Base-by-base conservation (phyloP, 2,113 vertebrate species). In the Dasypus novemcinctus region DNA sequence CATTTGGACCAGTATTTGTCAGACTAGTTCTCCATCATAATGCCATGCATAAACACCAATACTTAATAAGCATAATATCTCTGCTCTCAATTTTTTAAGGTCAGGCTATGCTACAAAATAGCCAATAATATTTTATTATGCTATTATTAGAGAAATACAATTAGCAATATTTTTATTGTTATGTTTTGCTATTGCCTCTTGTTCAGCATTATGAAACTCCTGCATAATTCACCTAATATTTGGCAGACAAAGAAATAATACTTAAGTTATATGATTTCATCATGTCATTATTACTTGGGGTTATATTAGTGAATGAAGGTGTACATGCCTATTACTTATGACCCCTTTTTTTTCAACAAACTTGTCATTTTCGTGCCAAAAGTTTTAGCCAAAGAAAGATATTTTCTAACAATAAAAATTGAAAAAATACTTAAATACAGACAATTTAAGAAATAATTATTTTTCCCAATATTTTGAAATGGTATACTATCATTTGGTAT, bases 121-220 rank as follows among this genome's bases (percentile, higher is more conserved):
- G 84, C 85, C 96, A 94, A 91, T 97, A 96, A 84, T 90, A 93
- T 97, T 98, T 97, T 97, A 98, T 97, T 98, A 87, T 91, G 93
- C 87, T 81, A 97, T 98, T 94, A 98, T 95, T 97, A 96, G 38
- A 96, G 75, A 57, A 27, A 93, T 91, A 27, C 93, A 98, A 98
- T 98, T 98, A 98, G 49, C 76, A 97, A 79, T 97, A 97, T 95
- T 98, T 97, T 97, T 97, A 96, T 93, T 98, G 75, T 93, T 98
- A 96, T 93, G 57, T 78, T 94, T 97, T 87, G 33, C 93, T 98
- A 95, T 97, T 82, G 95, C 96, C 82, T 96, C 92, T 98, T 98
- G 95, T 97, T 97, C 97, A 98, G 59, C 57, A 95, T 80, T 93
- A 82, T 95, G 27, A 92, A 97, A 92, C 87, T 97, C 81, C 66